phyloP scores from a whole-genome alignment of 2,888 invertebrate genomes.

The Phasia obesa region DNA sequence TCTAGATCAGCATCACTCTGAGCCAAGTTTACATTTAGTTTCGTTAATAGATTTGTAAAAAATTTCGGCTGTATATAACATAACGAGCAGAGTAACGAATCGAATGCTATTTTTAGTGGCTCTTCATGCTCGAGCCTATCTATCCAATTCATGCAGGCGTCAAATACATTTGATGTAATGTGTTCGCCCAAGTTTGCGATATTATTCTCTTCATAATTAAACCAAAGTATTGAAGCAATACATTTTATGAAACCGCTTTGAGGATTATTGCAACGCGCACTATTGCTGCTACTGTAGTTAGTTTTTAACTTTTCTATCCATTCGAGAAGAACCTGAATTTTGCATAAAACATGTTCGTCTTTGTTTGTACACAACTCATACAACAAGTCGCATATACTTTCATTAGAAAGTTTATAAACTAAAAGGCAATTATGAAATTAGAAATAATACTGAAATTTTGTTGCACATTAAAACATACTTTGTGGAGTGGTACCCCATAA shows the following conservation, averaged over 20 bases:
- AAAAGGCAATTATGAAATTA: slow-evolving; percentile 26
- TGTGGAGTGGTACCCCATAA: slow-evolving; percentile 84
- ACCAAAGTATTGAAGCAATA: slow-evolving; percentile 91
- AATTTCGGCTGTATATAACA: slow-evolving; percentile 92
- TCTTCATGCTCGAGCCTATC: slow-evolving; percentile 87
- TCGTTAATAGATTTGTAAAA: slow-evolving; percentile 88
- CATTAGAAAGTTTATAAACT: slow-evolving; percentile 83
- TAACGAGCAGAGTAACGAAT: slow-evolving; percentile 92
- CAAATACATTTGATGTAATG: slow-evolving; percentile 89
- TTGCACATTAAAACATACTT: slow-evolving; percentile 74
- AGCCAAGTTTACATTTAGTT: slow-evolving; percentile 85
- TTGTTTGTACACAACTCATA: slow-evolving; percentile 89
- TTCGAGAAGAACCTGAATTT: slow-evolving; percentile 87
- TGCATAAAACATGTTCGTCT: slow-evolving; percentile 83
- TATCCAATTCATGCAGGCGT: slow-evolving; percentile 90
- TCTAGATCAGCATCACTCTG: slow-evolving; percentile 64
- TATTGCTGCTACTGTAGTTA: slow-evolving; percentile 78
- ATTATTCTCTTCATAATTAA: slow-evolving; percentile 86
- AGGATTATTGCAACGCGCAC: slow-evolving; percentile 80
- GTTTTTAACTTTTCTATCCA: slow-evolving; percentile 85
- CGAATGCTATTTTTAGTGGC: slow-evolving; percentile 91
- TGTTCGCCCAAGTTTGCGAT: slow-evolving; percentile 86
- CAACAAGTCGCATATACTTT: slow-evolving; percentile 89
- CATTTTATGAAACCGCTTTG: slow-evolving; percentile 86
- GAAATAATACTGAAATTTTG: not conserved